Evolutionary conservation across 2,888 invertebrate genomes (phyloP).

Genomic region (Andrena dorsata): DNA sequence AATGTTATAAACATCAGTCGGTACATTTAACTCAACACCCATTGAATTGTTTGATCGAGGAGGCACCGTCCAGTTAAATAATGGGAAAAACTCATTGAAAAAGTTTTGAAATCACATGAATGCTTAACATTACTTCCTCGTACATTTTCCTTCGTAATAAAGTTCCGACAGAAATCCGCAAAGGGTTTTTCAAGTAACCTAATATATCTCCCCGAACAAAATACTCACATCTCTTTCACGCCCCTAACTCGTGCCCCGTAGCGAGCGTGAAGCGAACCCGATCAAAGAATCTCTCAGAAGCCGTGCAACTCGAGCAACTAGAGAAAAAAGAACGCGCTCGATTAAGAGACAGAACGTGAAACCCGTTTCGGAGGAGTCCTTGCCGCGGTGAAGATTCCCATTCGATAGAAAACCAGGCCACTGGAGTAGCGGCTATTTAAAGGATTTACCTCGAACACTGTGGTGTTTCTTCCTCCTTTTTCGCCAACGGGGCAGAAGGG

Average conservation of each 20-base stretch:
- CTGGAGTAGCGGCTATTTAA: conserved; percentile 29
- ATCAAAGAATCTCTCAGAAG: neutral
- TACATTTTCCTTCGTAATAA: too few species aligned
- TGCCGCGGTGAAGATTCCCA: conserved; percentile 10
- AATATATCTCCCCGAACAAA: too few species aligned
- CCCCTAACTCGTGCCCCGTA: neutral
- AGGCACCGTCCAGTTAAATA: too few species aligned
- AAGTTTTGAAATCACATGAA: too few species aligned
- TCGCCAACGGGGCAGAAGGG: neutral
- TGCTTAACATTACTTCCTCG: too few species aligned
- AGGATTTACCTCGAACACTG: conserved; percentile 25
- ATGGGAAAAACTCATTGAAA: too few species aligned
- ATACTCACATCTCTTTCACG: too few species aligned
- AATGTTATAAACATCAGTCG: too few species aligned
- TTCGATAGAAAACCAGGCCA: conserved; percentile 1
- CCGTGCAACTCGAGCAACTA: neutral
- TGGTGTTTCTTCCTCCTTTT: conserved; percentile 13
- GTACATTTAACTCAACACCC: too few species aligned
- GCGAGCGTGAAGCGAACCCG: neutral
- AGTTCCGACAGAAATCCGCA: too few species aligned
- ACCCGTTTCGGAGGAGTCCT: neutral
- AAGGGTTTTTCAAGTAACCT: too few species aligned
- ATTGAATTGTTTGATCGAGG: too few species aligned
- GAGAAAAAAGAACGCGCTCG: conserved; percentile 12
- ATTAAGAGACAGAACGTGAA: conserved; percentile 16